Conservation (phyloP, 1,140 invertebrate genomes). For the Laupala kohalensis region DNA sequence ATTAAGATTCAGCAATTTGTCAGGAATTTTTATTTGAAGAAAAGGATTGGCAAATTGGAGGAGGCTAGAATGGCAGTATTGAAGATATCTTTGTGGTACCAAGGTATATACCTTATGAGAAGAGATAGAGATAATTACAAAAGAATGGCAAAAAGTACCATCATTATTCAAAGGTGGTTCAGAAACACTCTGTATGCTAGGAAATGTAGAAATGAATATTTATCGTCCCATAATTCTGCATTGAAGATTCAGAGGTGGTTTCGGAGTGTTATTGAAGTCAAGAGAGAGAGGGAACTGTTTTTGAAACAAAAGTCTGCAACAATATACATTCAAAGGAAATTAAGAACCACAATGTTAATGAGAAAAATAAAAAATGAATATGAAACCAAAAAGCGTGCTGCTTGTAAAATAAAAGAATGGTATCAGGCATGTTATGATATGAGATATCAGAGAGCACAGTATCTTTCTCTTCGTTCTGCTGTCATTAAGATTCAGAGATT, state of each 20-base stretch:
- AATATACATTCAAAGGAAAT: background rate
- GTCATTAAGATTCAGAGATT: conserved; percentile 1
- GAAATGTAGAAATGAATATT: conserved; percentile 21
- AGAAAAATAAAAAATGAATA: background rate
- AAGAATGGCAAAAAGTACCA: conserved; percentile 20
- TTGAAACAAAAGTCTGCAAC: background rate
- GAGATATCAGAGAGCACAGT: conserved; percentile 22
- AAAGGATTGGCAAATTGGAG: background rate
- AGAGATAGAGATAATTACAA: conserved; percentile 24
- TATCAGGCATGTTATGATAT: conserved; percentile 19
- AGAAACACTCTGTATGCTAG: conserved; percentile 28
- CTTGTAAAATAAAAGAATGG: background rate
- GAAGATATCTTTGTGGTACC: conserved; percentile 21
- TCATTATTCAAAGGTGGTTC: conserved; percentile 30
- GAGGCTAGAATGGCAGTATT: conserved; percentile 1
- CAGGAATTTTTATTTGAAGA: conserved; percentile 12
- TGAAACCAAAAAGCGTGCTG: background rate
- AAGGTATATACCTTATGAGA: conserved; percentile 26
- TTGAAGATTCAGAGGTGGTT: conserved; percentile 11
- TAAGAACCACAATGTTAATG: background rate
- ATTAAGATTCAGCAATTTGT: conserved; percentile 3
- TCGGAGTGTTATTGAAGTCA: background rate
- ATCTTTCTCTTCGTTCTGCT: background rate
- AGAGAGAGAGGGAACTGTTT: background rate
- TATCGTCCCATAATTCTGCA: conserved; percentile 25